Conservation (phyloP, 2,888 invertebrate genomes). For the Brachypalpus laphriformis region DNA sequence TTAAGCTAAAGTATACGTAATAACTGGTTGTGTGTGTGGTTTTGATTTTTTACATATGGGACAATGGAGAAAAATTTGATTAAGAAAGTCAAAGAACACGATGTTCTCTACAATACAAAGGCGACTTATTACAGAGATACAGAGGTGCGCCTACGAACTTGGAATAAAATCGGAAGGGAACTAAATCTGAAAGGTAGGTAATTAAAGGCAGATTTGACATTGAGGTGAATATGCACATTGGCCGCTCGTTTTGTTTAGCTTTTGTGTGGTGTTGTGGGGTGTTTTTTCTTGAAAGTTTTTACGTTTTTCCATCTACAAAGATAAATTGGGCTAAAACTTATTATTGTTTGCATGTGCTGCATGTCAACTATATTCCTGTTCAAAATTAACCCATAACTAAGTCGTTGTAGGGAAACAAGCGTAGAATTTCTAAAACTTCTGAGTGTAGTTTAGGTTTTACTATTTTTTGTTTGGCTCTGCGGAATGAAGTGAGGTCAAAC, state of each 20-base stretch:
- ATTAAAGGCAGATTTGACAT: too few relatives aligned
- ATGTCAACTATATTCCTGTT: too few relatives aligned
- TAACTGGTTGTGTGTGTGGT: not conserved
- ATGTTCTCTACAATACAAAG: constrained; percentile 23
- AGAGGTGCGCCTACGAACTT: constrained; percentile 38
- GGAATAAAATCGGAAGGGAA: constrained; percentile 54
- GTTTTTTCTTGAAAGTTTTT: not conserved
- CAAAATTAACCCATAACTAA: too few relatives aligned
- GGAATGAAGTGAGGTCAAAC: too few relatives aligned
- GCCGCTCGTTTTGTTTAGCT: too few relatives aligned
- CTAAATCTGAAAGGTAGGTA: constrained; percentile 39
- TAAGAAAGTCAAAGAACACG: constrained; percentile 38
- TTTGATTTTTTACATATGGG: not conserved
- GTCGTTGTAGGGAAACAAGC: too few relatives aligned
- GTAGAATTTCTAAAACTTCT: too few relatives aligned
- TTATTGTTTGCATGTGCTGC: too few relatives aligned
- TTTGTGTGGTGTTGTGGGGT: not conserved
- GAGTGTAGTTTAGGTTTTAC: too few relatives aligned
- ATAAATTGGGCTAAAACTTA: too few relatives aligned
- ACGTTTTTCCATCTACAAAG: not conserved
- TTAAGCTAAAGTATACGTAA: not conserved
- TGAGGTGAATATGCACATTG: too few relatives aligned
- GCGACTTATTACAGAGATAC: constrained; percentile 44
- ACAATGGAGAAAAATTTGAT: constrained; percentile 36
- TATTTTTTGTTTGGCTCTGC: too few relatives aligned